Percentiles rank a stretch among this genome's conserved stretches.
Conservation (phyloP, 2,888 invertebrate species). For the Lepidochitona cinerea region DNA sequence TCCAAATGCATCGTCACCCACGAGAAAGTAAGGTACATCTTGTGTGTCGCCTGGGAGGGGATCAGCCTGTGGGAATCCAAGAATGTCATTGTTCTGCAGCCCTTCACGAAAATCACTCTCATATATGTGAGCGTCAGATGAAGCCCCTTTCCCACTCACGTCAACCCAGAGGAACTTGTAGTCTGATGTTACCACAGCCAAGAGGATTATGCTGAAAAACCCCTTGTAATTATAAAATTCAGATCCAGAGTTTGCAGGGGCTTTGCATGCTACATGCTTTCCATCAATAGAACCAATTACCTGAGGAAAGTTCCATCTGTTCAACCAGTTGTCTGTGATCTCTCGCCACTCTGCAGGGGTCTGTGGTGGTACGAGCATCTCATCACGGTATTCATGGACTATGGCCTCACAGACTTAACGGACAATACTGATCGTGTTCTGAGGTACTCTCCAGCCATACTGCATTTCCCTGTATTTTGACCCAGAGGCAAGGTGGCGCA, state of each 20-base stretch:
- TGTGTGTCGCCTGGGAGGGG: conserved; percentile 14
- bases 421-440: conserved; percentile 34
- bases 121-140: conserved; percentile 29
- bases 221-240: conserved; percentile 39
- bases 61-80: conserved; percentile 13
- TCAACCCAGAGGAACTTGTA: conserved; percentile 36
- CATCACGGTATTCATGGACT: conserved; percentile 22
- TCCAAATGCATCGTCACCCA: conserved; percentile 28
- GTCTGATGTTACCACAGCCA: no score
- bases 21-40: conserved; percentile 22
- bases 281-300: conserved; percentile 43
- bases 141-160: not conserved
- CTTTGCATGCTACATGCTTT: conserved; percentile 37
- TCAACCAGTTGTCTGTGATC: conserved; percentile 29
- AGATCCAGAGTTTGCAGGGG: conserved; percentile 32
- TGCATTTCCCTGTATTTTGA: conserved; percentile 26
- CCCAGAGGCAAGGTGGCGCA: conserved; percentile 35
- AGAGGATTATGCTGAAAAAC: conserved; percentile 31
- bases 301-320: conserved; percentile 41
- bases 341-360: not conserved
- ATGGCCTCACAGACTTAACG: conserved; percentile 35
- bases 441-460: conserved; percentile 33
- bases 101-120: conserved; percentile 28
- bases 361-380: not conserved
- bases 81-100: no score